Base-by-base conservation (phyloP, 2,113 vertebrate genomes). In the Stictonetta naevosa region DNA sequence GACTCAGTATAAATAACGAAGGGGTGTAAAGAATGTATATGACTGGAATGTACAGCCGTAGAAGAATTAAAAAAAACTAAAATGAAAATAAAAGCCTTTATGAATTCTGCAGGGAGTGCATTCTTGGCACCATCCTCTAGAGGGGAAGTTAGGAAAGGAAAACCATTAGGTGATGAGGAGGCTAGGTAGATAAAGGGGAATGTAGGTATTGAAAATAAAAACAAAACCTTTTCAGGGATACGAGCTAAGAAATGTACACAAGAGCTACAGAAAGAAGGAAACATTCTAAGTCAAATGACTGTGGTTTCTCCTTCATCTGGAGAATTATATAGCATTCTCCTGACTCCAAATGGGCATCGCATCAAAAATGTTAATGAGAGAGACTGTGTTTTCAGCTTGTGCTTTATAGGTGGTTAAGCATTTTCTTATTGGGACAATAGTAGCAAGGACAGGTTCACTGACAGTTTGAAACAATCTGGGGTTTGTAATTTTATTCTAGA, bases 331-430 rank as follows among this genome's bases (percentile, higher is more conserved):
- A 96, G 69, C 60, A 38, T 83, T 56, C 19, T 83, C 25, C 71
- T 60, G 50, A 83, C 44, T 95, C 88, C 83, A 95, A 73, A 80
- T 67, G 63, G 81, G 91, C 90, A 86, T 34, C n/a, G 29, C 44
- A 74, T 80, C 95, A 97, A 96, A 96, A 95, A 93, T 76, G 66
- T 93, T 86, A 86, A 60, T 56, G 86, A 26, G 29, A 26, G 29
- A 84, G 26, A 42, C n/a, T 72, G 8, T 72, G 50, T 76, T 91
- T 91, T 63, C 69, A 79, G 33, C 29, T 56, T 89, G 34, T 53
- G 42, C 33, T 88, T 42, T 91, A 55, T 52, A 79, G 69, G 26
- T 62, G 78, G 77, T 68, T 92, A 94, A 88, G 56, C 62, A 58
- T 86, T 91, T 96, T 76, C 78, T 94, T 88, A 42, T 11, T 77